Evolutionary conservation across 2,797 vertebrate genomes (phyloP).

Genomic region (Huso huso): DNA sequence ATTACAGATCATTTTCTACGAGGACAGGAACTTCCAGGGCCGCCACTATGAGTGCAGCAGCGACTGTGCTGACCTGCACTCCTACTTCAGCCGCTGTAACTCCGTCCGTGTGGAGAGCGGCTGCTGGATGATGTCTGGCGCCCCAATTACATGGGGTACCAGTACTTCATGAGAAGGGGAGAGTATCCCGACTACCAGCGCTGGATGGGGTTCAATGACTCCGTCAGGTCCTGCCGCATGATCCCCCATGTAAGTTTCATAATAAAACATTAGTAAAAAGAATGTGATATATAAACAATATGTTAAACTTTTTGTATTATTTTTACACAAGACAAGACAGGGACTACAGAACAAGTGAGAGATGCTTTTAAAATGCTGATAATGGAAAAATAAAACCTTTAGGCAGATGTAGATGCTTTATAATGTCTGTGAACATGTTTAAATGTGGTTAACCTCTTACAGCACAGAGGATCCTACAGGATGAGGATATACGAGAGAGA

Average conservation of each 20-base stretch:
- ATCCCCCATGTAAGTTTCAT: constrained; percentile 50
- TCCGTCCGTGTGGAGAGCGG: constrained; percentile 60
- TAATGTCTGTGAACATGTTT: too few species aligned
- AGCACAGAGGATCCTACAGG: constrained; percentile 51
- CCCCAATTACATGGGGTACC: constrained; percentile 39
- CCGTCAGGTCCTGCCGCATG: constrained; percentile 59
- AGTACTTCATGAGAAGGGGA: constrained; percentile 61
- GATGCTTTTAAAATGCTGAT: too few species aligned
- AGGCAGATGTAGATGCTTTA: too few species aligned
- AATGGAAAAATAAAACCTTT: too few species aligned
- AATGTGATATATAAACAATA: too few species aligned
- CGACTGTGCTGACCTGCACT: constrained; percentile 52
- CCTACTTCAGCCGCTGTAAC: constrained; percentile 56
- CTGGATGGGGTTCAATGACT: constrained; percentile 58
- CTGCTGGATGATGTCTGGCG: constrained; percentile 63
- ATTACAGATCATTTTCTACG: constrained; percentile 48
- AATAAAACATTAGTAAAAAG: too few species aligned
- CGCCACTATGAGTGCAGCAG: constrained; percentile 48
- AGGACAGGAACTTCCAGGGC: constrained; percentile 53
- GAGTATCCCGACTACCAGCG: constrained; percentile 63
- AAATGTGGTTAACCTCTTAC: constrained; percentile 8
- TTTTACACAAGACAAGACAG: too few species aligned
- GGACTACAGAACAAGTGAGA: too few species aligned
- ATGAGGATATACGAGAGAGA: constrained; percentile 60
- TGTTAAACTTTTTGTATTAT: too few species aligned